A percentile compares a stretch with the other conserved stretches of the same genome.
These are phyloP conservation scores for Tribolium castaneum DNA, from an alignment of 1,140 invertebrate species.

Conservation along the genomic window DNA sequence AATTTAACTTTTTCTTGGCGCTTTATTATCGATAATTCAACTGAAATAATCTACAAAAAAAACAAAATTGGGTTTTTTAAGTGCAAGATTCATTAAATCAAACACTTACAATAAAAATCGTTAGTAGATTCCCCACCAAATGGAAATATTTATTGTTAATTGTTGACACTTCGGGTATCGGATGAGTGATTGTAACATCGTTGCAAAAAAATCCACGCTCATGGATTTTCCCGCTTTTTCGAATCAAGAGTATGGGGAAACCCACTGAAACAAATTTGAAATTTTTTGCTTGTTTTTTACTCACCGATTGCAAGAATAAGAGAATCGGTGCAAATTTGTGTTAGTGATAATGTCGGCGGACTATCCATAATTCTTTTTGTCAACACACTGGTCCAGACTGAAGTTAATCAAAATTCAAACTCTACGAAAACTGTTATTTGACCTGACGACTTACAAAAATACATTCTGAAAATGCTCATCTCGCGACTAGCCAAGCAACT, in stretches of 20 bases:
- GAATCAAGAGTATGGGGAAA: neutral
- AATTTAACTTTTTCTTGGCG: neutral
- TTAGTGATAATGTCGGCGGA: neutral
- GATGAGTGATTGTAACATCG: neutral
- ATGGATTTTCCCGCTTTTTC: neutral
- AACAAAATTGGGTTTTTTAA: too few species aligned
- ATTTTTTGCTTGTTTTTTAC: neutral
- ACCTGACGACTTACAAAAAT: conserved; percentile 26
- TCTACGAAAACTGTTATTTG: conserved; percentile 2
- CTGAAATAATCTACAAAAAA: neutral
- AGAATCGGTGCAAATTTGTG: neutral
- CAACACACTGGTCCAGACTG: neutral
- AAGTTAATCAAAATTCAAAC: neutral
- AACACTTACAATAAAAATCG: neutral
- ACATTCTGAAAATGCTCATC: conserved; percentile 9
- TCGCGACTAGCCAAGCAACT: neutral
- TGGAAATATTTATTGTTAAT: neutral
- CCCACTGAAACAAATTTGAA: neutral
- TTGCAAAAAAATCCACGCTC: conserved; percentile 2
- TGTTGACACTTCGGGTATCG: neutral
- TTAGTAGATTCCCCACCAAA: neutral
- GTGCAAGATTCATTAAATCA: too few species aligned
- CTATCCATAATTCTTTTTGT: neutral
- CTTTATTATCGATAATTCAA: neutral
- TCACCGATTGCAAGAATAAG: neutral